phyloP scores from a whole-genome alignment of 2,113 vertebrate genomes.

The Nansenia antarctica region DNA sequence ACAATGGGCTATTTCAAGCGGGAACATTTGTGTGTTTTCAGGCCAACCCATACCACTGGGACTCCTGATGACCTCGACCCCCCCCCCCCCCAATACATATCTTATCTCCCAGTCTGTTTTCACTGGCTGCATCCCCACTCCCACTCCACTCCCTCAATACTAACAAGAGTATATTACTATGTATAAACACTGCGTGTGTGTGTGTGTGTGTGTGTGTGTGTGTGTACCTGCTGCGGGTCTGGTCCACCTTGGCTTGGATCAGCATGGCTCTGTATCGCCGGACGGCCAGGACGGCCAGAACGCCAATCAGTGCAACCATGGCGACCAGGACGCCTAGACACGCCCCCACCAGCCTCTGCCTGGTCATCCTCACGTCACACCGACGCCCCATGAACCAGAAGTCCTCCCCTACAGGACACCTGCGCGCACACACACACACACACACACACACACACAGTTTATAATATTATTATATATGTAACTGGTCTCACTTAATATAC shows the following conservation, averaged over 20 bases:
- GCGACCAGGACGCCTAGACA: conserved; percentile 75
- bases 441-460: neutral
- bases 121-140: neutral
- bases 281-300: conserved; percentile 71
- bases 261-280: conserved; percentile 80
- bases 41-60: too few species aligned
- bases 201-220: neutral
- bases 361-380: conserved; percentile 84
- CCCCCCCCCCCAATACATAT: too few species aligned
- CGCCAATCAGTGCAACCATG: conserved; percentile 63
- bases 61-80: too few species aligned
- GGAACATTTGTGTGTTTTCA: too few species aligned
- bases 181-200: neutral
- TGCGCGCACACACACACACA: conserved; percentile 35
- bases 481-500: too few species aligned
- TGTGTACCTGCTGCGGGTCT: conserved; percentile 86
- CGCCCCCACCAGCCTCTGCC: conserved; percentile 70
- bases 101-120: neutral
- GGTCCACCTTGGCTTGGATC: conserved; percentile 84
- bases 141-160: neutral
- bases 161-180: neutral
- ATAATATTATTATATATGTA: too few species aligned
- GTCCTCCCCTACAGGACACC: conserved; percentile 84
- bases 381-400: conserved; percentile 87
- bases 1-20: too few species aligned